Evolutionary conservation across 2,113 vertebrate genomes (phyloP), one percentile per base, ranked within the genome.

Genomic region (Atrichornis clamosus): DNA sequence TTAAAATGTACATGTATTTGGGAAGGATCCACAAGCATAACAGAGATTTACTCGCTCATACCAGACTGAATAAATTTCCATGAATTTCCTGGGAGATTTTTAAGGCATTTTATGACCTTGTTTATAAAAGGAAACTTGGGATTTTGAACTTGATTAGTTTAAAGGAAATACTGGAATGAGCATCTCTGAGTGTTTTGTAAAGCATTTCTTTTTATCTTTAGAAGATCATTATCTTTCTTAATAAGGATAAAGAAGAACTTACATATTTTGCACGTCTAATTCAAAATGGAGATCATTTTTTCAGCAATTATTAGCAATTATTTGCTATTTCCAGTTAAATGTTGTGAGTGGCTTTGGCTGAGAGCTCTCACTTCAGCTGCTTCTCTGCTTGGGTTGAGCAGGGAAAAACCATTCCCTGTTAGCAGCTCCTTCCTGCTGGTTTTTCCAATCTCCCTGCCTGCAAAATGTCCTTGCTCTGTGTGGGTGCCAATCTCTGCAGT

Each of bases 1-100:
- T 96, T 97, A 94, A 95, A 92, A 84, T 89, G 84, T 89, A 56
- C 81, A 93, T 30, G 62, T 88, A 15, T 69, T 94, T 73, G 56
- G 67, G 86, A 84, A 70, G 82, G 82, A 92, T 89, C 75, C 81
- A n/a, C 75, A 81, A 76, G 52, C 69, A 52, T 59, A 87, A 15
- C 69, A 83, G 82, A 93, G 82, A 91, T 95, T 76, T 94, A 58
- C 78, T 92, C 79, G 85, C 84, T 92, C 77, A 11, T 52, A 67
- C 28, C 50, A 21, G 49, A 30, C 30, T 89, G 94, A 84, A 89
- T 94, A 87, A 60, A 84, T 94, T 87, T 81, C 82, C 78, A 83
- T 83, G 33, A 68, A 83, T 95, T 90, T 97, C 85, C 92, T 83
- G 67, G 0, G 16, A 97, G 90, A 85, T 79, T 87, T 96, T 91